Evolutionary conservation across 2,797 vertebrate species (phyloP), one percentile per base, ranked within the genome.

Genomic region (Danio jaintianensis): DNA sequence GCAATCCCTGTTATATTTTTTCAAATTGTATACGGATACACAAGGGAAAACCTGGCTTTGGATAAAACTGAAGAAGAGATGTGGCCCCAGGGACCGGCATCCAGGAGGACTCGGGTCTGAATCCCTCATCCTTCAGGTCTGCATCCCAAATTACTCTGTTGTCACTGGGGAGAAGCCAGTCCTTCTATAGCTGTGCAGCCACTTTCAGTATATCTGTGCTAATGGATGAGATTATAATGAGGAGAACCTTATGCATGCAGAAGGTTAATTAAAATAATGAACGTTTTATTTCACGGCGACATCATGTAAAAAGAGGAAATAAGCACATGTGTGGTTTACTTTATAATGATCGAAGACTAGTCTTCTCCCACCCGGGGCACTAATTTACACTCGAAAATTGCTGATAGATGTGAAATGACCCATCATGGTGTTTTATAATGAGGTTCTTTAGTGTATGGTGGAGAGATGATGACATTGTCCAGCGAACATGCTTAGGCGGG

Each of bases 391-490:
- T 38, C 22, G 47, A 53, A 71, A 79, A 71, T 13, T 70, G 77
- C 77, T 53, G 77, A 71, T 71, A 36, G 77, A 71, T 62, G 67
- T 71, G 77, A 79, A 79, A 79, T 78, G 36, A 70, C 36, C 29
- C 55, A 62, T 79, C 18, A n/a, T 43, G 56, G 18, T 71, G 67
- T 79, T 70, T 71, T 43, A 53, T 79, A 63, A 79, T 71, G 67
- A 79, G 77, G 12, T 79, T 71, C 56, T 62, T 79, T 29, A 36
- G 36, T 53, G 67, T 40, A 11, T 48, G 64, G 58, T 52, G 29
- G 66, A 78, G 45, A 6, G 7, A 68, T 20, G 55, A 78, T 61
- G 53, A 69, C 55, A 52, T n/a, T 43, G 38, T 79, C 43, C 77
- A 62, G 6, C 10, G 16, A 71, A 63, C 67, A 53, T 53, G 45